Conservation (phyloP, 2,888 invertebrate genomes). For the Drosophila greeni region DNA sequence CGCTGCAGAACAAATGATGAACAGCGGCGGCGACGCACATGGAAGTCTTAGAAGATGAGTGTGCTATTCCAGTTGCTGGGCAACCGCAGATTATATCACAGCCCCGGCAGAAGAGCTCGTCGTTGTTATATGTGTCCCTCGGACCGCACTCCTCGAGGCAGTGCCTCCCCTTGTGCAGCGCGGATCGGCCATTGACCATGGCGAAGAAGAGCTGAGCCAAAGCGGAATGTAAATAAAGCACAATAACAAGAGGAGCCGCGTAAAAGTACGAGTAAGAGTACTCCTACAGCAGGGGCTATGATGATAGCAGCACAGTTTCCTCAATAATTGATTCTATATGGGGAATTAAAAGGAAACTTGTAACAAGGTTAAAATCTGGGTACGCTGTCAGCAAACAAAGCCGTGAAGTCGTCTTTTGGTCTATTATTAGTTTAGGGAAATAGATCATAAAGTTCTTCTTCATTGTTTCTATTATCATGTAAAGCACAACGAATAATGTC, state of each 20-base stretch:
- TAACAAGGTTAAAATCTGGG: too few relatives aligned
- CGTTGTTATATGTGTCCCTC: slow-evolving; percentile 39
- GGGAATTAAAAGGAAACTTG: too few relatives aligned
- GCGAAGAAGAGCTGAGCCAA: slow-evolving; percentile 65
- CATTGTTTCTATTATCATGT: too few relatives aligned
- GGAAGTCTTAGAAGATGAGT: slow-evolving; percentile 46
- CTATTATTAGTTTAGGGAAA: too few relatives aligned
- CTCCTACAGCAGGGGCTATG: background rate
- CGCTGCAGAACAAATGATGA: slow-evolving; percentile 43
- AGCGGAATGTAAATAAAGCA: slow-evolving; percentile 71
- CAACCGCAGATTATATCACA: slow-evolving; percentile 75
- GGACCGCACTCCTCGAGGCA: slow-evolving; percentile 15
- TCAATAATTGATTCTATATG: too few relatives aligned
- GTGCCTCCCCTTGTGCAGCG: slow-evolving; percentile 70
- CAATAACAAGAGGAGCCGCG: slow-evolving; percentile 54
- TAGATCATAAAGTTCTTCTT: too few relatives aligned
- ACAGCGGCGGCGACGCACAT: slow-evolving; percentile 40
- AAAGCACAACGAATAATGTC: background rate
- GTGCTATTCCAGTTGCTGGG: slow-evolving; percentile 41
- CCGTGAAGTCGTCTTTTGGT: too few relatives aligned
- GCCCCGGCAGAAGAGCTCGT: slow-evolving; percentile 49
- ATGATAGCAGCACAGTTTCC: background rate
- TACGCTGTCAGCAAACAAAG: too few relatives aligned
- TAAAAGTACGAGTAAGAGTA: slow-evolving; percentile 45
- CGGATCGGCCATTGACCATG: slow-evolving; percentile 77